Base-by-base conservation (phyloP, 2,888 invertebrate species). In the Heteromurus nitidus region DNA sequence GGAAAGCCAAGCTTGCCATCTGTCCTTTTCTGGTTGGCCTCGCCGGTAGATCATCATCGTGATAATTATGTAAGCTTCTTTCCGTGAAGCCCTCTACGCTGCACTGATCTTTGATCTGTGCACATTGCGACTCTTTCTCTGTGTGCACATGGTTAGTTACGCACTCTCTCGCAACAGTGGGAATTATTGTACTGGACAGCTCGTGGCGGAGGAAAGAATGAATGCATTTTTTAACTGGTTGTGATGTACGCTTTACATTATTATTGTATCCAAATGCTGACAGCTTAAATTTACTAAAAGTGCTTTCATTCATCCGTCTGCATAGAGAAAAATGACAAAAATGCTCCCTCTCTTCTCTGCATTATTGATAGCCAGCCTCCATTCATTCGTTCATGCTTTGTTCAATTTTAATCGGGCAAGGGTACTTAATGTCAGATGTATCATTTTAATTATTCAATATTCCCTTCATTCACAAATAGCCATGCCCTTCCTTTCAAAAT, bases 381-480 rank as follows among this genome's bases (percentile, higher is more conserved):
- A 44, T 79, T 42, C 42, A 53, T 42, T 60, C 60, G 60, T 76
- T 69, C 62, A 16, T 70, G 53, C 70, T 28, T 79, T 80, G 72
- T 80, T 47, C 72, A 67, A 65, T 67, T 79, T 80, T 80, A 80
- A 80, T 80, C 80, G 80, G 64, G 80, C 72, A 80, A 47, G 72
- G 72, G 80, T 80, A 80, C 80, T 80, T 80, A 80, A 80, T 58
- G 72, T 72, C 80, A 55, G 72, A 80, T 80, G 80, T 80, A 80
- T 80, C 80, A 80, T 72, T 80, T 80, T 80, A 72, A 80, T 80
- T 80, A 80, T 80, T 80, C 80, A 80, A 64, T 47, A 36, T 70
- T 53, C 42, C 50, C 22, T 24, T n/a, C 60, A 62, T 62, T 62
- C 65, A 42, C 20, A 65, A 60, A 13, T 30, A 7, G 2, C 1